Evolutionary conservation across 2,113 vertebrate genomes (phyloP), one percentile per base, ranked within the genome.

Genomic region (Grammomys dolichurus): DNA sequence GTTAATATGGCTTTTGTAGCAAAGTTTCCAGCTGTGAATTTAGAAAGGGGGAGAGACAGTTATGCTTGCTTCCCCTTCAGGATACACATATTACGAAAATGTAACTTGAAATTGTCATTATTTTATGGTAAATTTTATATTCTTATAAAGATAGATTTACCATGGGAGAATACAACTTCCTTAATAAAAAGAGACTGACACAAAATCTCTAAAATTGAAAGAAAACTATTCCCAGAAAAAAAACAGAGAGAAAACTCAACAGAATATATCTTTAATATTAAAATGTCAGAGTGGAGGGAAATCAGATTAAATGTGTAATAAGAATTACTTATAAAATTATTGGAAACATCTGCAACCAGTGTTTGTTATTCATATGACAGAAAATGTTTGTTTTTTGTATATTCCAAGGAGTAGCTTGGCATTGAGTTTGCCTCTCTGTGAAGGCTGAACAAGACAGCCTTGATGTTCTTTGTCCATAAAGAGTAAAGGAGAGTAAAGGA

Each of bases 191-290:
- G 7, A 87, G n/a, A 89, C 40, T 76, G 80, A 36, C 82, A 13
- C 17, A 96, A 96, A 95, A 89, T 94, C 20, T 91, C 40, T 73
- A 87, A 56, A 96, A 56, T 43, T 95, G 20, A 86, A 90, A 89
- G 48, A 86, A 93, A 93, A 82, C 10, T 67, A 63, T 77, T 93
- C 26, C 28, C 54, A 51, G 67, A 89, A 94, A 94, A 95, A 94
- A 43, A 92, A 67, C 51, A 86, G 5, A 90, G 54, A 94, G 5
- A 90, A 46, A 94, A 91, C 90, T 46, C 89, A 87, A 24, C 76
- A 95, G 70, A 77, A 69, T 97, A 12, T 89, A 82, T 94, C 13
- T 94, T 97, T 92, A 95, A 94, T 95, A 93, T 87, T 89, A 65
- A 95, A 96, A 96, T 94, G 24, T 89, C 72, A 97, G 2, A 46